Evolutionary conservation across 2,113 vertebrate genomes (phyloP).

Genomic region (Hucho hucho): DNA sequence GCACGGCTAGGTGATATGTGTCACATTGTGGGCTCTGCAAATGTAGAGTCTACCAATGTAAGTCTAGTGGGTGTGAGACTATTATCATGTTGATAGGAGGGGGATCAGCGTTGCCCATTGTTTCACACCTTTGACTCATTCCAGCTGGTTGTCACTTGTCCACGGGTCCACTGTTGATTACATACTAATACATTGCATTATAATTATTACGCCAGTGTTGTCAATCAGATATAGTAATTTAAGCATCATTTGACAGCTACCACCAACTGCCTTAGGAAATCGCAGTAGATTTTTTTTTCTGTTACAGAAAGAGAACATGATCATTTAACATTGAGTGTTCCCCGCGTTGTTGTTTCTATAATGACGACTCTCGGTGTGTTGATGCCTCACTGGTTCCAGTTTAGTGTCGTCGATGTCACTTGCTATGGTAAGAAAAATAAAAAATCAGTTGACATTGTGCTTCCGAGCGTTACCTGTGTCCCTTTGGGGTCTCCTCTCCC

Average conservation of each 20-base stretch:
- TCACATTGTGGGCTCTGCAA: not conserved
- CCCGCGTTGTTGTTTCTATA: not conserved
- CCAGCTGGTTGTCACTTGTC: not conserved
- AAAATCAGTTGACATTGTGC: not conserved
- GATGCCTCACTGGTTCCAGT: not conserved
- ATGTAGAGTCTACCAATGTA: not conserved
- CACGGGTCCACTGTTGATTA: not conserved
- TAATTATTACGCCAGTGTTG: not conserved
- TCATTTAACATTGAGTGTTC: not conserved
- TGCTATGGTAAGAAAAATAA: not conserved
- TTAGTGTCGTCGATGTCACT: not conserved
- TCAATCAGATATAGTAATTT: not conserved
- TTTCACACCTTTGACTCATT: not conserved
- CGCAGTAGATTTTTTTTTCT: not conserved
- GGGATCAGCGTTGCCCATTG: not conserved
- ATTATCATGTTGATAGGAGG: not conserved
- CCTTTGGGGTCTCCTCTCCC: not conserved
- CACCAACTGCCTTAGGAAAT: not conserved
- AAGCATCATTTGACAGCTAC: not conserved
- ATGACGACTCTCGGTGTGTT: not conserved
- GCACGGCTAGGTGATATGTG: constrained; percentile 16
- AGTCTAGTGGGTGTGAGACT: not conserved
- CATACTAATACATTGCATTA: not conserved
- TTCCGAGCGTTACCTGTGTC: not conserved
- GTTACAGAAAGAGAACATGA: not conserved